These are phyloP conservation scores for Eupithecia exiguata DNA, from an alignment of 2,888 invertebrate genomes.

Conservation along the genomic window DNA sequence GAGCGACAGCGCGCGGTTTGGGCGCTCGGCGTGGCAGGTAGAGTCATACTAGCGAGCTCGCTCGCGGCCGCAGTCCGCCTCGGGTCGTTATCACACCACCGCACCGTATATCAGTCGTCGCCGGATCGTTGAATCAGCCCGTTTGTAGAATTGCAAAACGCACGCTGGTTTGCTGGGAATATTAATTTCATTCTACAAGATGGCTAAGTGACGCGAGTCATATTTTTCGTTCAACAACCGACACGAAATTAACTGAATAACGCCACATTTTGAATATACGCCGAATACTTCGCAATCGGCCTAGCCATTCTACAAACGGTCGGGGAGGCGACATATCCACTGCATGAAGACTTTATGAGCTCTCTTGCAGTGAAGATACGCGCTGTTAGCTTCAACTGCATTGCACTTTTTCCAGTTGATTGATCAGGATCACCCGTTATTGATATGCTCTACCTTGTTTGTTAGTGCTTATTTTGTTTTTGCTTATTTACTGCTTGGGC, in stretches of 20 bases:
- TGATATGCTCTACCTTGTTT: conserved; percentile 2
- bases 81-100: conserved; percentile 48
- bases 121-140: too few relatives aligned
- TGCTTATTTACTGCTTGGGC: background rate
- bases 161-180: too few relatives aligned
- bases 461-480: background rate
- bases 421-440: conserved; percentile 9
- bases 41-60: conserved; percentile 59
- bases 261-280: too few relatives aligned
- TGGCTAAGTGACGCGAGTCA: too few relatives aligned
- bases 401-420: conserved; percentile 26
- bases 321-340: conserved; percentile 18
- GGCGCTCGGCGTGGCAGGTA: conserved; percentile 67
- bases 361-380: conserved; percentile 20
- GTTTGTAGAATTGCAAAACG: too few relatives aligned
- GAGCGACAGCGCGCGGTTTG: conserved; percentile 55
- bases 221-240: too few relatives aligned
- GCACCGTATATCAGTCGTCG: conserved; percentile 18
- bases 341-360: conserved; percentile 31
- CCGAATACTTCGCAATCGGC: too few relatives aligned
- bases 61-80: conserved; percentile 38
- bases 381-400: conserved; percentile 22
- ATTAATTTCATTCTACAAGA: too few relatives aligned
- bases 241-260: too few relatives aligned
- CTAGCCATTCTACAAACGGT: too few relatives aligned